These are phyloP conservation scores for Podilymbus podiceps DNA, from an alignment of 2,113 vertebrate genomes.

Conservation along the genomic window DNA sequence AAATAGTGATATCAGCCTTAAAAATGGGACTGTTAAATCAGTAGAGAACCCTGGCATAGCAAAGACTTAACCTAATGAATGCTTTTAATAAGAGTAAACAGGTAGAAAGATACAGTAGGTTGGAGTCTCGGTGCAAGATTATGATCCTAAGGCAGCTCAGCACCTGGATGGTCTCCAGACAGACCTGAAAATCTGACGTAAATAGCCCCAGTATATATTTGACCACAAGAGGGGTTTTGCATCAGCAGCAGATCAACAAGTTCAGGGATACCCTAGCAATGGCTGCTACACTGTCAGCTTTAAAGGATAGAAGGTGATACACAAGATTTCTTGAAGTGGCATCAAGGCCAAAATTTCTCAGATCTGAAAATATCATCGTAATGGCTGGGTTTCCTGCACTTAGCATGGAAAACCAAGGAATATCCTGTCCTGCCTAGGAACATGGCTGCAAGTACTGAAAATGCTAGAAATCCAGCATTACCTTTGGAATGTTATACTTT, in stretches of 20 bases:
- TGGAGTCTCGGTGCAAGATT: not conserved
- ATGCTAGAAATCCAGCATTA: not conserved
- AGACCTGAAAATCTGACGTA: not conserved
- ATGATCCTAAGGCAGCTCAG: not conserved
- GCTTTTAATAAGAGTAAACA: not conserved
- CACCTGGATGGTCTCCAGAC: not conserved
- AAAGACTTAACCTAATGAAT: not conserved
- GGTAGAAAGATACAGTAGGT: not conserved
- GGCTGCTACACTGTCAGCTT: not conserved
- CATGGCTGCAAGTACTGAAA: not conserved
- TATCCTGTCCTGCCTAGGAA: not conserved
- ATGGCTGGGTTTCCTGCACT: not conserved
- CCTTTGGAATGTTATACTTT: not conserved
- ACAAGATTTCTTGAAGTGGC: not conserved
- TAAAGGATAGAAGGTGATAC: not conserved
- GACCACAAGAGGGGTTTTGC: not conserved
- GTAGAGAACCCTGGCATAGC: not conserved
- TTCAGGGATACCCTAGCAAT: not conserved
- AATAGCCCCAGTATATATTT: not conserved
- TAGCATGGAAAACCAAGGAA: not conserved
- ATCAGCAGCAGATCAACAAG: not conserved
- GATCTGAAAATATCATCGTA: not conserved
- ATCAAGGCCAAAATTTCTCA: not conserved
- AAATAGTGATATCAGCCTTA: not conserved
- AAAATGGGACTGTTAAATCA: not conserved